Percentiles rank a stretch among this genome's conserved stretches.
phyloP scores from a whole-genome alignment of 2,113 vertebrate genomes.

The Psammodynastes pulverulentus region DNA sequence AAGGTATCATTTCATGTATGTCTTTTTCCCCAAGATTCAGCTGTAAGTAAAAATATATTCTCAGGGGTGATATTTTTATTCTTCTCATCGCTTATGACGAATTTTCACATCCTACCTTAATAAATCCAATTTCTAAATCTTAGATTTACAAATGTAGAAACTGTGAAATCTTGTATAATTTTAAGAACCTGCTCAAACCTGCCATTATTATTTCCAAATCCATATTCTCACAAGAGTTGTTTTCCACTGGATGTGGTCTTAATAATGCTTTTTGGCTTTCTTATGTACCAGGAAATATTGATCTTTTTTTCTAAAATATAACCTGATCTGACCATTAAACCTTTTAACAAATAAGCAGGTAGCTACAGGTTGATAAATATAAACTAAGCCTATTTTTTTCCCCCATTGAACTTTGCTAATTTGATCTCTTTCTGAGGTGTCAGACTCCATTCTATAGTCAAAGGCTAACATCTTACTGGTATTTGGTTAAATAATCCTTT shows the following conservation, averaged over 20 bases:
- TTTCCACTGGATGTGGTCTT: slow-evolving; percentile 29
- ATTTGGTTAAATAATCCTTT: not conserved
- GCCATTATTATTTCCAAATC: slow-evolving; percentile 3
- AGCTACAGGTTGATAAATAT: slow-evolving; percentile 52
- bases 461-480: not conserved
- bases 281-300: slow-evolving; percentile 22
- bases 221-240: not conserved
- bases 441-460: not conserved
- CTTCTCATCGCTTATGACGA: slow-evolving; percentile 29
- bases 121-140: slow-evolving; percentile 21
- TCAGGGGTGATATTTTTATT: slow-evolving; percentile 42
- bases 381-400: slow-evolving; percentile 42
- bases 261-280: slow-evolving; percentile 31
- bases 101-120: not conserved
- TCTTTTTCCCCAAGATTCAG: slow-evolving; percentile 13
- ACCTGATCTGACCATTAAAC: slow-evolving; percentile 18
- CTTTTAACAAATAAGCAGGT: slow-evolving; percentile 45
- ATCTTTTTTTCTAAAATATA: slow-evolving; percentile 54
- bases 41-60: slow-evolving; percentile 39
- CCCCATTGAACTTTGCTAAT: not conserved
- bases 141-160: not conserved
- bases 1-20: slow-evolving; percentile 55
- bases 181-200: slow-evolving; percentile 29
- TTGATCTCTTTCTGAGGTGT: slow-evolving; percentile 16
- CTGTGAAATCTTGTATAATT: not conserved